A percentile compares a stretch with the other conserved stretches of the same genome.
These are phyloP conservation scores for Sapajus apella DNA, from an alignment of 2,113 vertebrate species.

Conservation along the genomic window DNA sequence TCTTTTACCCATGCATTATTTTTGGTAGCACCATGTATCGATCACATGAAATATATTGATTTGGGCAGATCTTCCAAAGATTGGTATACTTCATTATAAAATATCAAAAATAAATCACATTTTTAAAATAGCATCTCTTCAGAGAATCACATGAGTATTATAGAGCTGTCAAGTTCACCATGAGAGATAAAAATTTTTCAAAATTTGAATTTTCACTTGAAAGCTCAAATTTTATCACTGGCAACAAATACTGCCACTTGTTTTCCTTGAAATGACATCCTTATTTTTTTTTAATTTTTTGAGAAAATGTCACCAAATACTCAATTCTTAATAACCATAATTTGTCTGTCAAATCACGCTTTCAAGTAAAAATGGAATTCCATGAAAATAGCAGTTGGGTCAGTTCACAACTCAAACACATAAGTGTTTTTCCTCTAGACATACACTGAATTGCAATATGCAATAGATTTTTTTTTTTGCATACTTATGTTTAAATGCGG, in stretches of 20 bases:
- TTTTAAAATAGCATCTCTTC: neutral
- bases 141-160: neutral
- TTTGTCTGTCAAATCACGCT: neutral
- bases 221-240: neutral
- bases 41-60: neutral
- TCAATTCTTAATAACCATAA: neutral
- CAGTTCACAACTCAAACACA: neutral
- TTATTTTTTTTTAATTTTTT: neutral
- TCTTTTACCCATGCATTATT: neutral
- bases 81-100: neutral
- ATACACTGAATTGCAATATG: neutral
- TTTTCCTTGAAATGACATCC: neutral
- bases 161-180: neutral
- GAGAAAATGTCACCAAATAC: neutral
- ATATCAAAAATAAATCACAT: neutral
- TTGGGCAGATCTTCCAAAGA: neutral
- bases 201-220: neutral
- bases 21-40: neutral
- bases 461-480: neutral
- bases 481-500: neutral
- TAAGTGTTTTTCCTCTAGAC: neutral
- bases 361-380: conserved; percentile 22
- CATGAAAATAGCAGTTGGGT: neutral
- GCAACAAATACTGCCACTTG: neutral
- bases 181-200: neutral